Conservation (phyloP, 2,888 invertebrate genomes). For the Chorisops tibialis region DNA sequence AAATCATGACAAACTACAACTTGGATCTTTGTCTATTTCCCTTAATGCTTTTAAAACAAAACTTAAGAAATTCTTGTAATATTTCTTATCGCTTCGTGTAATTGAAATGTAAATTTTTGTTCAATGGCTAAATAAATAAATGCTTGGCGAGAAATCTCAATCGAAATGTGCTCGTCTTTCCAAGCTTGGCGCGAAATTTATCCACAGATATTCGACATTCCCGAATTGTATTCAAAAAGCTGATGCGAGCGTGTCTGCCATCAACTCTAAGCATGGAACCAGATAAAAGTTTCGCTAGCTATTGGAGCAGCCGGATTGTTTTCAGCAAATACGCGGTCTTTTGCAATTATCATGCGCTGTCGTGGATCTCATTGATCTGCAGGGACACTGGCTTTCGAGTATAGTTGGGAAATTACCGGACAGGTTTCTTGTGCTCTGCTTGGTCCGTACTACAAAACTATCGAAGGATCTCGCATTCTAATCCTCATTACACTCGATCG, state of each 20-base stretch:
- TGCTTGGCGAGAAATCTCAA: constrained; percentile 84
- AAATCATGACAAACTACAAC: no score
- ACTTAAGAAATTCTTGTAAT: constrained; percentile 72
- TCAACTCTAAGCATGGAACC: constrained; percentile 67
- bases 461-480: constrained; percentile 86
- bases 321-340: constrained; percentile 83
- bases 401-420: constrained; percentile 94
- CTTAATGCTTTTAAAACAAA: constrained; percentile 68
- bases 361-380: constrained; percentile 89
- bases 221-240: constrained; percentile 91
- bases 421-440: constrained; percentile 90
- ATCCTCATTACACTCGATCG: no score
- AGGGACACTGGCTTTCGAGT: constrained; percentile 92
- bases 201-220: constrained; percentile 85
- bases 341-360: constrained; percentile 91
- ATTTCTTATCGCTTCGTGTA: constrained; percentile 66
- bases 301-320: constrained; percentile 92
- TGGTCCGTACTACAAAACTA: constrained; percentile 92
- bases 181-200: constrained; percentile 73
- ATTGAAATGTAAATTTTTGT: no score
- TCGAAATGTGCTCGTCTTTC: constrained; percentile 71
- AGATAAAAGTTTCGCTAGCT: constrained; percentile 64
- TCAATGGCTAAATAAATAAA: no score
- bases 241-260: constrained; percentile 90
- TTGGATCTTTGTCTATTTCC: no score